Evolutionary conservation across 92 coral and sea anemone species (phyloP).

Genomic region (Anthopleura xanthogrammica): DNA sequence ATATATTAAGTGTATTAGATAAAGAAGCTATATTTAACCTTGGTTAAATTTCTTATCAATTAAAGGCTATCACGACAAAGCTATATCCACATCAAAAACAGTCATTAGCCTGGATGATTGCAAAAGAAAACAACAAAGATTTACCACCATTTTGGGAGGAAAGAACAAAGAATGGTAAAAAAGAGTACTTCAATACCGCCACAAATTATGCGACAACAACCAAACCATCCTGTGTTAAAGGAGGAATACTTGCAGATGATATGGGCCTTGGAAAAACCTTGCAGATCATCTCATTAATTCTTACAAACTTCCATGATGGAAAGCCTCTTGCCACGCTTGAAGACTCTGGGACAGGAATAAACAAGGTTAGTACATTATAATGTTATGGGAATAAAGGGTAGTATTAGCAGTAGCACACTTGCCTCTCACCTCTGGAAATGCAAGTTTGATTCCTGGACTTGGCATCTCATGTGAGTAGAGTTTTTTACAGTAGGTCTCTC

Average conservation of each 20-base stretch:
- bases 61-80: slow-evolving; percentile 64
- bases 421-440: not conserved
- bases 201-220: slow-evolving; percentile 65
- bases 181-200: slow-evolving; percentile 70
- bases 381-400: too few species aligned
- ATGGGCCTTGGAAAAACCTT: slow-evolving; percentile 89
- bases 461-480: too few species aligned
- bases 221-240: slow-evolving; percentile 58
- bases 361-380: not conserved
- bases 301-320: slow-evolving; percentile 71
- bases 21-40: not conserved
- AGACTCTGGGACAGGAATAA: slow-evolving; percentile 43
- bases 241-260: slow-evolving; percentile 84
- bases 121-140: slow-evolving; percentile 61
- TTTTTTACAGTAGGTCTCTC: too few species aligned
- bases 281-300: slow-evolving; percentile 63
- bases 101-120: slow-evolving; percentile 82
- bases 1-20: too few species aligned
- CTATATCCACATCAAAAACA: slow-evolving; percentile 75
- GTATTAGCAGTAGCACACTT: too few species aligned
- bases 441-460: too few species aligned
- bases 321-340: slow-evolving; percentile 66
- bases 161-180: slow-evolving; percentile 37
- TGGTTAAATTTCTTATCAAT: not conserved
- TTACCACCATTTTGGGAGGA: slow-evolving; percentile 84